These are phyloP conservation scores for Tragelaphus buxtoni DNA, from an alignment of 2,113 vertebrate genomes.

Conservation along the genomic window DNA sequence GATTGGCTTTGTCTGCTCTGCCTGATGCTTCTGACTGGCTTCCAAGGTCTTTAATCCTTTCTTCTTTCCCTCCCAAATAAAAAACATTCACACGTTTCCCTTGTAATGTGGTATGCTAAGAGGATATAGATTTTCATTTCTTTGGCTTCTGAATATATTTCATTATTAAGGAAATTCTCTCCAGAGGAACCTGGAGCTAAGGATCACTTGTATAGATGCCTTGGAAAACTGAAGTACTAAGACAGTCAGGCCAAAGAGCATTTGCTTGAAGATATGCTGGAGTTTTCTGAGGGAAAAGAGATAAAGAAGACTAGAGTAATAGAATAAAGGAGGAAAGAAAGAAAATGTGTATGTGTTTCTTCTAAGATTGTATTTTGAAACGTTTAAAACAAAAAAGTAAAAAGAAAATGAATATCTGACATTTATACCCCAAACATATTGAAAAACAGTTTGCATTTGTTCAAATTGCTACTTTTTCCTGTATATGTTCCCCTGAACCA, in stretches of 20 bases:
- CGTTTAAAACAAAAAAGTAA: not conserved
- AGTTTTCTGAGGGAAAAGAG: not conserved
- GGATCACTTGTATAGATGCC: not conserved
- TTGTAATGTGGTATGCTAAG: not conserved
- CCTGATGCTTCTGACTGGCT: not conserved
- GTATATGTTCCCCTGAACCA: not conserved
- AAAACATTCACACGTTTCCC: not conserved
- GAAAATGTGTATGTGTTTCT: not conserved
- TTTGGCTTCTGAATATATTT: not conserved
- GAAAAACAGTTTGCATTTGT: not conserved
- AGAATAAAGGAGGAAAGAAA: not conserved
- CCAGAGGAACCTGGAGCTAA: no score
- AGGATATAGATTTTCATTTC: not conserved
- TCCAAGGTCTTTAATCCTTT: not conserved
- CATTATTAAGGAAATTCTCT: not conserved
- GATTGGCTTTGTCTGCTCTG: not conserved
- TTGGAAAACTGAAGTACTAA: not conserved
- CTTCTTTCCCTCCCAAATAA: not conserved
- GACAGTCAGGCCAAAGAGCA: accelerated
- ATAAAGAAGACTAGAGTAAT: not conserved
- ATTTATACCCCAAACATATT: not conserved
- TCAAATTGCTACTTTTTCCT: not conserved
- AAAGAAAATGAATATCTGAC: not conserved
- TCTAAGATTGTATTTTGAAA: not conserved
- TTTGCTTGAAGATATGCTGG: not conserved